phyloP scores from a whole-genome alignment of 2,797 vertebrate genomes.

The Enoplosus armatus region DNA sequence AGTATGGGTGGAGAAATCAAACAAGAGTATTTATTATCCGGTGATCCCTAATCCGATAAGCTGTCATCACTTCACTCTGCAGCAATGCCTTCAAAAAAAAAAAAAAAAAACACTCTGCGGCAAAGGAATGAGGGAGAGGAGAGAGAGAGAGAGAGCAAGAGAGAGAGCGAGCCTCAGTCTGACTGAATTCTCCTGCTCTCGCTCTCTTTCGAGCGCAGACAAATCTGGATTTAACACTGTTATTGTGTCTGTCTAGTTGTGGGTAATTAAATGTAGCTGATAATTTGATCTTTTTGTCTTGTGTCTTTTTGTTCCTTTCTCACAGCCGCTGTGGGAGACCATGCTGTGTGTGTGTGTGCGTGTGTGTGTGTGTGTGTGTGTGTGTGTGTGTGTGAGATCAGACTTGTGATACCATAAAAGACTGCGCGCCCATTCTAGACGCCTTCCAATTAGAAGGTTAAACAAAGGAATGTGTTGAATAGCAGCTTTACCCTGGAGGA shows the following conservation, averaged over 20 bases:
- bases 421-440: constrained; percentile 57
- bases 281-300: constrained; percentile 83
- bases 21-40: constrained; percentile 84
- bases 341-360: constrained; percentile 17
- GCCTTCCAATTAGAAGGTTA: constrained; percentile 78
- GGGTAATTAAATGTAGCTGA: constrained; percentile 85
- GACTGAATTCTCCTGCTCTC: constrained; percentile 5
- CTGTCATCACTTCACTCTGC: constrained; percentile 82
- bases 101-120: constrained; percentile 26
- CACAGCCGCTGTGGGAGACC: constrained; percentile 59
- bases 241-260: constrained; percentile 79
- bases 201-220: constrained; percentile 62
- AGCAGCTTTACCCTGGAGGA: constrained; percentile 41
- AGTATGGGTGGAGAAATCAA: constrained; percentile 82
- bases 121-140: constrained; percentile 38
- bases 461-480: constrained; percentile 75
- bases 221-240: constrained; percentile 81
- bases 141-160: constrained; percentile 13
- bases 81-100: constrained; percentile 61
- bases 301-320: constrained; percentile 77
- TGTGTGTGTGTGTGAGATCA: constrained; percentile 34
- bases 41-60: constrained; percentile 84
- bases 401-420: constrained; percentile 64
- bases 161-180: constrained; percentile 25
- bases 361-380: constrained; percentile 9